Base-by-base conservation (phyloP, 2,113 vertebrate species). In the Varanus salvator region DNA sequence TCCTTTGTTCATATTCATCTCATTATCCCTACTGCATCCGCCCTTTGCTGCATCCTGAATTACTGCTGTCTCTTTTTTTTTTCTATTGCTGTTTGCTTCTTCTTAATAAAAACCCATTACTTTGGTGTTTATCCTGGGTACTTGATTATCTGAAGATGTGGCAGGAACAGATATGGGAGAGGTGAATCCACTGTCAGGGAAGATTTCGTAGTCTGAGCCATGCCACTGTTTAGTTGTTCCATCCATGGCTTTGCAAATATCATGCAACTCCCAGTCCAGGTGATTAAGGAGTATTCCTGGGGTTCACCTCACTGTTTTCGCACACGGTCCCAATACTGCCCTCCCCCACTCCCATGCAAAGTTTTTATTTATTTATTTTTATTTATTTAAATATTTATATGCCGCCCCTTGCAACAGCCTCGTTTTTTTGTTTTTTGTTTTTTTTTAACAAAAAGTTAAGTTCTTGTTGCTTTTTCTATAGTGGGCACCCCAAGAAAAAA, bases 1-100 rank as follows among this genome's bases (percentile, higher is more conserved):
- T 93, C 86, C 87, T 96, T 96, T 96, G 95, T 96, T 95, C 90
- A 21, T 85, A 94, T 93, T 95, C 95, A 96, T 93, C 93, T 95
- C 93, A 95, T 96, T 96, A 94, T 69, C 94, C 91, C 90, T 90
- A 88, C 89, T 92, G 88, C 95, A 90, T 94, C 91, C 93, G 90
- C 64, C 11, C 89, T 0, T 34, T 93, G 83, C 90, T 81, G 80
- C 31, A 84, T 80, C 69, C 90, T 66, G 81, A 80, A 81, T 34
- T 31, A 81, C 90, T 90, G 85, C 83, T 31, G 48, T 93, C 89
- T 95, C 68, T 88, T 92, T 89, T 89, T n/a, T n/a, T 64, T 94
- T 93, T 89, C 88, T 92, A 92, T 85, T 91, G 92, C 89, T 91
- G 85, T 60, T 52, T 82, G 86, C 31, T 38, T 48, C 68, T 64